Conservation (phyloP, 2,113 vertebrate species). For the Porphyrio hochstetteri region DNA sequence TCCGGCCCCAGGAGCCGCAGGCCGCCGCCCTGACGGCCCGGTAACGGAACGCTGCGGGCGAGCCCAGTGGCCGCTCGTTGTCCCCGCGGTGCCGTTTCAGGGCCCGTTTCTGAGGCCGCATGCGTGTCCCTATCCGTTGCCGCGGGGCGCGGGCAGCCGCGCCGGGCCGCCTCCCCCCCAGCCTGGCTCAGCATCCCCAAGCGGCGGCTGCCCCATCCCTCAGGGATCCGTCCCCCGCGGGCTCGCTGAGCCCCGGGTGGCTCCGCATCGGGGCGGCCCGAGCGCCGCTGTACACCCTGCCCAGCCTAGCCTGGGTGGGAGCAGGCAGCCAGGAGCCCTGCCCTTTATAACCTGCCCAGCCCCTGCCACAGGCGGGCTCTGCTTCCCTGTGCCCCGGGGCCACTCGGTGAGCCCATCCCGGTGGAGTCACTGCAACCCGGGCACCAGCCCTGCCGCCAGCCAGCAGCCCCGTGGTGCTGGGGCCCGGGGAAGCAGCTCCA, state of each 20-base stretch:
- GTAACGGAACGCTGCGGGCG: fast-evolving
- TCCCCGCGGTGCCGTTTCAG: not conserved
- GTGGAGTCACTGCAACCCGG: not conserved
- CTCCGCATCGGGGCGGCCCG: not conserved
- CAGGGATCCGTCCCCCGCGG: too few species aligned
- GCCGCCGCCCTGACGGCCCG: not conserved
- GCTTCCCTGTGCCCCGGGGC: not conserved
- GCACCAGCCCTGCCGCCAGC: fast-evolving
- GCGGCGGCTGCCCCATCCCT: too few species aligned
- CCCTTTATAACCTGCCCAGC: not conserved
- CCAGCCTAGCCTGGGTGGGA: not conserved
- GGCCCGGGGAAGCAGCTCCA: not conserved
- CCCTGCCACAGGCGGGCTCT: not conserved
- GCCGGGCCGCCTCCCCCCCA: too few species aligned
- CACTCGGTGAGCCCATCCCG: fast-evolving
- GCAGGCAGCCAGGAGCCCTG: not conserved
- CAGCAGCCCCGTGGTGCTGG: too few species aligned
- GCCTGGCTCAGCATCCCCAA: too few species aligned
- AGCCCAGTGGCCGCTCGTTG: not conserved
- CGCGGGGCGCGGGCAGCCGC: too few species aligned
- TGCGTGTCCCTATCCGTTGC: fast-evolving
- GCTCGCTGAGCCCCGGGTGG: fast-evolving
- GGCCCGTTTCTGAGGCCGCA: too few species aligned
- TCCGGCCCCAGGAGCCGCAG: not conserved
- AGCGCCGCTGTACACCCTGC: fast-evolving